Percentiles rank a stretch among this genome's conserved stretches.
Conservation (phyloP, 2,888 invertebrate genomes). For the Rotaria macrura region DNA sequence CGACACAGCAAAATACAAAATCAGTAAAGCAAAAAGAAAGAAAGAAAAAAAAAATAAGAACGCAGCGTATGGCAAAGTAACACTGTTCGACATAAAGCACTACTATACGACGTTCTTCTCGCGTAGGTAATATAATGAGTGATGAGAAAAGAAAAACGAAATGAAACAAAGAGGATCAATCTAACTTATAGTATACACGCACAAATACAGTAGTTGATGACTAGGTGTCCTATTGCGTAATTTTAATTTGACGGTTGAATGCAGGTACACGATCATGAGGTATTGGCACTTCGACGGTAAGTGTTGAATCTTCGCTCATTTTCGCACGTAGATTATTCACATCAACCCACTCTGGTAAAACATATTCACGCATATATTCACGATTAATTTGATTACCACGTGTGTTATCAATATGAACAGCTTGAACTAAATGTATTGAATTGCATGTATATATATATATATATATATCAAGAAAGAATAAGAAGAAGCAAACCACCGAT, state of each 20-base stretch:
- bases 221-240: neutral
- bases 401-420: conserved; percentile 27
- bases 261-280: conserved; percentile 25
- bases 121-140: neutral
- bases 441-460: neutral
- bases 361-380: conserved; percentile 31
- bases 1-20: conserved; percentile 5
- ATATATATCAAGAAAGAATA: no score
- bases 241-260: conserved; percentile 14
- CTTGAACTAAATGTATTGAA: conserved; percentile 22
- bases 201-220: neutral
- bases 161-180: neutral
- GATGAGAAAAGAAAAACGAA: neutral
- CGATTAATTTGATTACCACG: conserved; percentile 29
- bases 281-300: conserved; percentile 33
- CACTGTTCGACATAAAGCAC: neutral
- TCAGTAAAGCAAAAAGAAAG: neutral
- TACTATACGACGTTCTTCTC: neutral
- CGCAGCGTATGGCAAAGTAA: neutral
- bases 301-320: conserved; percentile 33
- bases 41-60: neutral
- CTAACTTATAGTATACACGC: neutral
- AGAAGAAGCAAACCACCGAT: neutral
- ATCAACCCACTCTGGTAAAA: conserved; percentile 33
- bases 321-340: conserved; percentile 28